Evolutionary conservation across 1,140 invertebrate species (phyloP), one percentile per base, ranked within the genome.

Genomic region (Lepidurus arcticus): DNA sequence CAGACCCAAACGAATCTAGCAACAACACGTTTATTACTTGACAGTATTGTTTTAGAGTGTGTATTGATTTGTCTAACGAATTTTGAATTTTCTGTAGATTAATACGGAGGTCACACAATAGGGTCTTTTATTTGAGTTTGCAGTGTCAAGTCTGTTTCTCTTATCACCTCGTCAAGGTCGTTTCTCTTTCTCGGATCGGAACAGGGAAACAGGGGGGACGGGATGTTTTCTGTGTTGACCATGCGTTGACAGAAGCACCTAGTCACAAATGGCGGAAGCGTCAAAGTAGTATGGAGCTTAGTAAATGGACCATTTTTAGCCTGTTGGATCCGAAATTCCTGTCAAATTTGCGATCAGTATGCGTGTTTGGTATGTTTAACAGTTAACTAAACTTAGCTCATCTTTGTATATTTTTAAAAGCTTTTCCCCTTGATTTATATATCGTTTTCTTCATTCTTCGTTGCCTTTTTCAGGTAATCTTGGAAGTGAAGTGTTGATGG

Each of bases 401-500:
- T 34, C 1, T 34, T 34, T 34, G 34, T 43, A 16, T 8, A 0
- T 47, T 16, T 76, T 79, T 78, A 42, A n/a, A 74, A 77, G 21
- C 34, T 26, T 78, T 77, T 74, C 7, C 9, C 7, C 16, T 34
- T 21, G 16, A 43, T 42, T 21, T 43, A 73, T 34, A 73, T 34
- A 4, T 0, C 4, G 34, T 34, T 34, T 34, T 34, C 44, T 78
- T n/a, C 21, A 24, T 24, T 24, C 24, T 24, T 24, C 24, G 16
- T 79, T 73, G 76, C 76, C 13, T 73, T 77, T 45, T 79, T 34
- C 77, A 88, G 87, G 86, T 42, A 85, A 86, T 80, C 85, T 89
- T 47, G 90, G 89, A 16, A 90, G 90, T 84, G 90, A 91, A 85
- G 89, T 90, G 42, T 83, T 91, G 53, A 86, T 91, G 75, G 87